Conservation (phyloP, 2,113 vertebrate species). For the Scatophagus argus region DNA sequence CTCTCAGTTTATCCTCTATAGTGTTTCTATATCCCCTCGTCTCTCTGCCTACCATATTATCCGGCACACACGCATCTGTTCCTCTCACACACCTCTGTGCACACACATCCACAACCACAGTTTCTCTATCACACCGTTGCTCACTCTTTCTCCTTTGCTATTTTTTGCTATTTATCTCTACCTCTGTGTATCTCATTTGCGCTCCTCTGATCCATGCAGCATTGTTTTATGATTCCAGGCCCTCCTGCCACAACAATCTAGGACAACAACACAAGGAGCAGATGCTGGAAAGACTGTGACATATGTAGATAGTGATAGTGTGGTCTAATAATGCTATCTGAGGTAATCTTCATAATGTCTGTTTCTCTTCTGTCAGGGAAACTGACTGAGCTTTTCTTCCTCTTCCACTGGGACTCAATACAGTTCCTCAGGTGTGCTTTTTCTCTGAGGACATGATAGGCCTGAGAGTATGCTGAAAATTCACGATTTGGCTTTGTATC, state of each 20-base stretch:
- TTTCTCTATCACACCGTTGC: conserved; percentile 7
- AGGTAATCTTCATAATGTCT: conserved; percentile 15
- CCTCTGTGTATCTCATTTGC: conserved; percentile 46
- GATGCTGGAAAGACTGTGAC: conserved; percentile 38
- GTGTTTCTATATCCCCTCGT: not conserved
- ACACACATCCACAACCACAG: conserved; percentile 6
- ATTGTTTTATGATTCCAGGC: conserved; percentile 57
- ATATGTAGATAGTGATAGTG: conserved; percentile 25
- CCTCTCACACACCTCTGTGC: conserved; percentile 3
- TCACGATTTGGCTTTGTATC: conserved; percentile 24
- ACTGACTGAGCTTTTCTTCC: not conserved
- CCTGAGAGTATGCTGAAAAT: conserved; percentile 12
- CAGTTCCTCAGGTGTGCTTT: conserved; percentile 6
- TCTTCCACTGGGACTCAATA: not conserved
- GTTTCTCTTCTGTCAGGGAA: conserved; percentile 10
- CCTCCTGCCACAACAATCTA: conserved; percentile 53
- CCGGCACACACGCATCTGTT: conserved; percentile 11
- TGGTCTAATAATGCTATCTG: not conserved
- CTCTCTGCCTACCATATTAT: conserved; percentile 17
- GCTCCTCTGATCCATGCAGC: conserved; percentile 55
- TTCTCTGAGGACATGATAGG: conserved; percentile 8
- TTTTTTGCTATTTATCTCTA: conserved; percentile 56
- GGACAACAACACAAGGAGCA: conserved; percentile 56
- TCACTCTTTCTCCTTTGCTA: conserved; percentile 18
- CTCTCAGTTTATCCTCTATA: conserved; percentile 16